These are phyloP conservation scores for Puntigrus tetrazona DNA, from an alignment of 2,113 vertebrate species.

Conservation along the genomic window DNA sequence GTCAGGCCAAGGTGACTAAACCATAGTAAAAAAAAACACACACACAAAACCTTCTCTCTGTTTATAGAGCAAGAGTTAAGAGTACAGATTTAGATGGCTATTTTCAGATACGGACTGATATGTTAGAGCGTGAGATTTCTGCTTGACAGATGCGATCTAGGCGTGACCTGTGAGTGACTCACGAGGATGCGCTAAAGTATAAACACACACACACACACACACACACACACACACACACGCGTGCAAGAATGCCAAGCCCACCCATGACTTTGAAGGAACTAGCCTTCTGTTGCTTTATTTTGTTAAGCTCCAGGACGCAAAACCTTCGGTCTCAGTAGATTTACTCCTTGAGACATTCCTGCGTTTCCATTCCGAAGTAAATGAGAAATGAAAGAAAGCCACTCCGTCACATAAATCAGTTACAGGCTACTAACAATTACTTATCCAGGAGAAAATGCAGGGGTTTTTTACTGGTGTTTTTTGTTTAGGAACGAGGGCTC, in stretches of 20 bases:
- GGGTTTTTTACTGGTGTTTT: background rate
- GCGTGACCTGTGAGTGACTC: background rate
- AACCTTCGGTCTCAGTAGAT: background rate
- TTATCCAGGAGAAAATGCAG: background rate
- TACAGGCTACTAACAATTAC: background rate
- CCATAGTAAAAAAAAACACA: slow-evolving; percentile 35
- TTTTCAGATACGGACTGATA: slow-evolving; percentile 27
- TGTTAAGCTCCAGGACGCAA: slow-evolving; percentile 15
- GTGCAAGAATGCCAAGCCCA: slow-evolving; percentile 39
- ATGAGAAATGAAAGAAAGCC: background rate
- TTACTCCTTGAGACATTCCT: slow-evolving; percentile 13
- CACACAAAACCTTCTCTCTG: background rate
- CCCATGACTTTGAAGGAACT: slow-evolving; percentile 38
- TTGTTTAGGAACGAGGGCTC: background rate
- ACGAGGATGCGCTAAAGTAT: slow-evolving; percentile 2
- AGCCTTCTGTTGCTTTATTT: slow-evolving; percentile 44
- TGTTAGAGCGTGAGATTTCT: background rate
- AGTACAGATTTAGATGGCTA: slow-evolving; percentile 20
- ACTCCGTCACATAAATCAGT: background rate
- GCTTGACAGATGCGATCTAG: slow-evolving; percentile 7
- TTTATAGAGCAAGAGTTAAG: slow-evolving; percentile 33
- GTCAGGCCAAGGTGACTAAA: slow-evolving; percentile 45
- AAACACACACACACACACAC: slow-evolving; percentile 18
- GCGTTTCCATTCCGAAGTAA: background rate
- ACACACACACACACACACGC: slow-evolving; percentile 1